Evolutionary conservation across 2,888 invertebrate species (phyloP).

Genomic region (Eugnorisma glareosa): DNA sequence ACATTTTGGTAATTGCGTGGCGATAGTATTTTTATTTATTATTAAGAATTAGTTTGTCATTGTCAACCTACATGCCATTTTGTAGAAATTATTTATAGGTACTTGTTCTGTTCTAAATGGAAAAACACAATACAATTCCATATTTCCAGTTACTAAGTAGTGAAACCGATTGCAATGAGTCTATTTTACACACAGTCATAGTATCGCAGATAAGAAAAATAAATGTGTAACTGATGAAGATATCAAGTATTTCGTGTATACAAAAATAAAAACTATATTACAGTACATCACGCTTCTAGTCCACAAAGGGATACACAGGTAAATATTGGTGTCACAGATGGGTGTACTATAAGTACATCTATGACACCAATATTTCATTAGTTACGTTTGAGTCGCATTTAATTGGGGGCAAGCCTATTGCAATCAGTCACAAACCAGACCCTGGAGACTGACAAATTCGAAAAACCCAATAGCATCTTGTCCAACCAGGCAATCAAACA

Average conservation of each 20-base stretch:
- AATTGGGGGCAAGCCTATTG: not conserved
- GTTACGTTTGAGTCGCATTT: not conserved
- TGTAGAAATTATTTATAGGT: not conserved
- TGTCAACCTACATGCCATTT: not conserved
- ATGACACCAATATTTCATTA: not conserved
- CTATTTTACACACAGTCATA: not conserved
- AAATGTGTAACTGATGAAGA: not conserved
- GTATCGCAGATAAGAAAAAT: not conserved
- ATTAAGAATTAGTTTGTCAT: too few relatives aligned
- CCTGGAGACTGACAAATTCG: not conserved
- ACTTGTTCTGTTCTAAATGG: constrained; percentile 3
- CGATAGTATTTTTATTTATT: too few relatives aligned
- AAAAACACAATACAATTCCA: constrained; percentile 25
- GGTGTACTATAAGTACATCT: too few relatives aligned
- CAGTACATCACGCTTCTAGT: not conserved
- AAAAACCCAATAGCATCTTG: not conserved
- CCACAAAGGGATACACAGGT: not conserved
- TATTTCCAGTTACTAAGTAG: not conserved
- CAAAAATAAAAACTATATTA: not conserved
- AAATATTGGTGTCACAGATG: too few relatives aligned
- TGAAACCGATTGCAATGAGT: not conserved
- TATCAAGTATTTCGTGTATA: not conserved
- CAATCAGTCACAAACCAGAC: not conserved
- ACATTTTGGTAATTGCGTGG: too few relatives aligned
- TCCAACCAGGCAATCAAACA: not conserved